phyloP scores from a whole-genome alignment of 2,888 invertebrate genomes.

The Lithosia quadra region DNA sequence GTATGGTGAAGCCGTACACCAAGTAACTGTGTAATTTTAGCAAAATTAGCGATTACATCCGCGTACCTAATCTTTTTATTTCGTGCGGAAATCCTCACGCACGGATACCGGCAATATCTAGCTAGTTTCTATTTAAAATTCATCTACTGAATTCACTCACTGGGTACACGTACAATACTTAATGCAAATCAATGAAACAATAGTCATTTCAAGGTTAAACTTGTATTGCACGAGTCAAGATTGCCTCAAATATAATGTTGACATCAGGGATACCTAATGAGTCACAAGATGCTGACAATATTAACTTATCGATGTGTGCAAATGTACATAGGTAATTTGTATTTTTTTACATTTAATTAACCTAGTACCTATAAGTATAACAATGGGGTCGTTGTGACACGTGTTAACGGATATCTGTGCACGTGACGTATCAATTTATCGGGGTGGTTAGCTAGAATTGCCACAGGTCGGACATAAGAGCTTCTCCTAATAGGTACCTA shows the following conservation, averaged over 20 bases:
- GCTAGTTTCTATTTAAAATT: neutral
- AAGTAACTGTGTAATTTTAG: too few species aligned
- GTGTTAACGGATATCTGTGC: too few species aligned
- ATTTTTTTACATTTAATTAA: neutral
- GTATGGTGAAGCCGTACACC: too few species aligned
- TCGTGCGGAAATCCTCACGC: too few species aligned
- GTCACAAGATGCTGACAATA: constrained; percentile 17
- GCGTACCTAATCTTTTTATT: too few species aligned
- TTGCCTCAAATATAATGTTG: constrained; percentile 43
- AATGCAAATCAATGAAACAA: constrained; percentile 30
- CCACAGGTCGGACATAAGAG: neutral
- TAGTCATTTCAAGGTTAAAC: constrained; percentile 41
- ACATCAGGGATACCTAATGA: constrained; percentile 52
- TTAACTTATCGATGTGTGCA: too few species aligned
- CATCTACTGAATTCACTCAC: neutral
- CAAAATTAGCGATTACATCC: too few species aligned
- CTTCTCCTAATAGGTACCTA: neutral
- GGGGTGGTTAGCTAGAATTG: neutral
- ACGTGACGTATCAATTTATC: neutral
- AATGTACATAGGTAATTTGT: neutral
- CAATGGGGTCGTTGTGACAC: neutral
- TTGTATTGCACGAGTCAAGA: constrained; percentile 37
- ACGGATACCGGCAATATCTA: too few species aligned
- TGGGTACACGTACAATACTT: too few species aligned
- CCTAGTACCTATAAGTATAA: neutral